A percentile compares a stretch with the other conserved stretches of the same genome.
These are phyloP conservation scores for Clupea harengus DNA, from an alignment of 2,113 vertebrate species.

Conservation along the genomic window DNA sequence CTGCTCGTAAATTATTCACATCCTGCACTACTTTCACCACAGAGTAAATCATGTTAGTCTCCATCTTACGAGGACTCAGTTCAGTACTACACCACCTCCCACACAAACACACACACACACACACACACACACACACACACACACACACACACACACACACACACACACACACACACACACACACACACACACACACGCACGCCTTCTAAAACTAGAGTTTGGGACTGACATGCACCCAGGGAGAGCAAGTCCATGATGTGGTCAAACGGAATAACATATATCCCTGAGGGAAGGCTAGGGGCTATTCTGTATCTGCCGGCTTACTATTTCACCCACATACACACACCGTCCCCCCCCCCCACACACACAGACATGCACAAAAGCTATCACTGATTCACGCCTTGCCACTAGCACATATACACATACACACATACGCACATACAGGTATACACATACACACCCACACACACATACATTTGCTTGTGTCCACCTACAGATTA, in stretches of 20 bases:
- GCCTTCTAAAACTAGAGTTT: constrained; percentile 20
- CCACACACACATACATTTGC: neutral
- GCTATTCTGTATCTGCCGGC: constrained; percentile 43
- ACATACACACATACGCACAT: neutral
- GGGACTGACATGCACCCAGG: constrained; percentile 39
- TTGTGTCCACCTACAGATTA: neutral
- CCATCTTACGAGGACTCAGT: constrained; percentile 34
- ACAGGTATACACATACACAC: neutral
- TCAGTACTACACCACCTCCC: constrained; percentile 28
- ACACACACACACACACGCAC: constrained; percentile 6
- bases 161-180: constrained; percentile 26
- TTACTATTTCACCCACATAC: constrained; percentile 28
- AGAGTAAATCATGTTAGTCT: constrained; percentile 40
- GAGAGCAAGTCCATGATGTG: constrained; percentile 52
- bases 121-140: no score
- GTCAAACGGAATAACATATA: constrained; percentile 61
- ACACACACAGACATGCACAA: neutral
- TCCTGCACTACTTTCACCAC: constrained; percentile 36
- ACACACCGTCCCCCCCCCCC: neutral
- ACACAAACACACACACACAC: neutral
- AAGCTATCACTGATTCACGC: no score
- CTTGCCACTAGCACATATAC: neutral
- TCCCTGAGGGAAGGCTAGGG: constrained; percentile 54
- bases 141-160: neutral
- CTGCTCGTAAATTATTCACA: constrained; percentile 52